Evolutionary conservation across 2,797 vertebrate genomes (phyloP).

Genomic region (Poeciliopsis infans): DNA sequence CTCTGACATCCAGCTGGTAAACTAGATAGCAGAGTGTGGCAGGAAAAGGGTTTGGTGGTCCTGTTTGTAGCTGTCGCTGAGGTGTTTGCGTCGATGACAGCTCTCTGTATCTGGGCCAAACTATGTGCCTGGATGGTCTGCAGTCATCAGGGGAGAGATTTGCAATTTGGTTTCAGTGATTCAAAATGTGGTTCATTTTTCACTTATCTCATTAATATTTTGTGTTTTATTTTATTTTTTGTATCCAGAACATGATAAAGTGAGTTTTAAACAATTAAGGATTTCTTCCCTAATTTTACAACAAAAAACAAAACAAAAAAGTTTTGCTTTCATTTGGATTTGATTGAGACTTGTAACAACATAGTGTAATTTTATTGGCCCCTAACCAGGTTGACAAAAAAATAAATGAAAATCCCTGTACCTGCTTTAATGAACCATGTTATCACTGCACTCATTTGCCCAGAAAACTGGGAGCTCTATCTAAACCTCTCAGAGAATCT

Average conservation of each 20-base stretch:
- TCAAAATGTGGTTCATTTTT: constrained; percentile 57
- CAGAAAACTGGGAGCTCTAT: no score
- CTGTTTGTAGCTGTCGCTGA: constrained; percentile 59
- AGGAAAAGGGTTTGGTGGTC: constrained; percentile 57
- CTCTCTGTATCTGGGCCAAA: constrained; percentile 54
- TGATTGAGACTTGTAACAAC: not conserved
- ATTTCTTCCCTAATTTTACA: not conserved
- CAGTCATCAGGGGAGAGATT: constrained; percentile 44
- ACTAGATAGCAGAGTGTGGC: constrained; percentile 65
- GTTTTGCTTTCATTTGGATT: not conserved
- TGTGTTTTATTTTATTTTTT: not conserved
- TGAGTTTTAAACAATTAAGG: not conserved
- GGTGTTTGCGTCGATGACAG: constrained; percentile 64
- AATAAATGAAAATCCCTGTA: no score
- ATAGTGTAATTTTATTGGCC: not conserved
- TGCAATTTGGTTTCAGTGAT: constrained; percentile 50
- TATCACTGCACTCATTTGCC: no score
- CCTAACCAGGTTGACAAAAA: no score
- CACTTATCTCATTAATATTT: not conserved
- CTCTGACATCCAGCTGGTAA: constrained; percentile 72
- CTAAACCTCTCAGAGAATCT: not conserved
- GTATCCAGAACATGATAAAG: not conserved
- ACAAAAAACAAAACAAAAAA: not conserved
- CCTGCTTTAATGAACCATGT: no score
- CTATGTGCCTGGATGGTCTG: constrained; percentile 45